Evolutionary conservation across 2,888 invertebrate species (phyloP), one percentile per base, ranked within the genome.

Genomic region (Abrostola tripartita): DNA sequence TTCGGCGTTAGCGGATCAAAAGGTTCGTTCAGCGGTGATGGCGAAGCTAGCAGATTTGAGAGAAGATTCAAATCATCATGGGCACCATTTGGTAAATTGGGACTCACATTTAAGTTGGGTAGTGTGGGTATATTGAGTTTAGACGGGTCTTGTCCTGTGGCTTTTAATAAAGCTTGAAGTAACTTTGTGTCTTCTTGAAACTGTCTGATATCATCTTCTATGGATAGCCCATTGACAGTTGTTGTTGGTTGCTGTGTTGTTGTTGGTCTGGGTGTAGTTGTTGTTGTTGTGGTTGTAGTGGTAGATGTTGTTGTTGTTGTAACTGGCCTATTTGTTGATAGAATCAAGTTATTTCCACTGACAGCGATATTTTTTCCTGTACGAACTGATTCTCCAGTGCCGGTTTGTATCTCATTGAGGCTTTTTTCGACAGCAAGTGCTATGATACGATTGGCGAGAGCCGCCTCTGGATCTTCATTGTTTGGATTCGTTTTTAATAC

Each of bases 361-460:
- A 82, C 85, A 68, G 80, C 78, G 70, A 90, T 84, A 63, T 83
- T 85, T 86, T 90, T 90, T 71, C 90, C 89, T 60, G 84, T 85
- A 66, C 90, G 87, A 71, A 85, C 84, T 60, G 84, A 79, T 51
- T 84, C 84, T 41, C 83, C 71, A 62, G 81, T 81, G 51, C 88
- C 90, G 12, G 88, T 84, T 76, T 93, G 89, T 75, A 94, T 92
- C 79, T 92, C 94, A 78, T 86, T 93, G 54, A 95, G 87, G 76
- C 95, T 95, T 79, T 83, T 92, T 81, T 95, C 95, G 14, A 95
- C 93, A 44, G 95, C 95, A 36, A 95, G 85, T 52, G 95, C 95
- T 74, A 95, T 95, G 49, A 95, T 95, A 59, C 95, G 89, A 74
- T 95, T 95, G 36, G 95, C 95, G 66, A 95, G 88, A 14, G 92